Conservation (phyloP, 2,797 vertebrate genomes). For the Bovichtus variegatus region DNA sequence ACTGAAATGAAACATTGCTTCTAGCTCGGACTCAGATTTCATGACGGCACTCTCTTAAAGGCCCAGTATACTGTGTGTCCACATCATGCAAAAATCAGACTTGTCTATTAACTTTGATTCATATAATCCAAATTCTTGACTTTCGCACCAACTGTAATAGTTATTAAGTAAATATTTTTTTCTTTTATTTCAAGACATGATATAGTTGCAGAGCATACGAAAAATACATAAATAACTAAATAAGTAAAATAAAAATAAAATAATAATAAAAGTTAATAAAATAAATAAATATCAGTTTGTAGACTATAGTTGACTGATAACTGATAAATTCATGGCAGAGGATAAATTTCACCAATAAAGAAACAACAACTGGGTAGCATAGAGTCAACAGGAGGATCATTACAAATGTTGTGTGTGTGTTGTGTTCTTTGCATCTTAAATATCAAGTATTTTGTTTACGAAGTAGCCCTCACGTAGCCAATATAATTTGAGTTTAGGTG, state of each 20-base stretch:
- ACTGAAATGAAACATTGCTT: constrained; percentile 50
- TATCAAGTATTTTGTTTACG: not conserved
- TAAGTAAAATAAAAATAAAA: too few species aligned
- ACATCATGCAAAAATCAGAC: constrained; percentile 6
- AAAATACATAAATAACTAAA: too few species aligned
- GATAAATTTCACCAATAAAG: too few species aligned
- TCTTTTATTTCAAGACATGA: too few species aligned
- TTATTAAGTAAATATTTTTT: too few species aligned
- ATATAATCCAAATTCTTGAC: not conserved
- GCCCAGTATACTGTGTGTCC: constrained; percentile 38
- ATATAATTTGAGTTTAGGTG: constrained; percentile 1
- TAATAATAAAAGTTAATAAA: too few species aligned
- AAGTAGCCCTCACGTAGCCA: not conserved
- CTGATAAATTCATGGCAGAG: too few species aligned
- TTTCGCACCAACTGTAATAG: not conserved
- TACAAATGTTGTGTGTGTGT: not conserved
- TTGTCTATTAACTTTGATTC: not conserved
- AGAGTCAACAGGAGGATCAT: too few species aligned
- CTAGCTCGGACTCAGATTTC: constrained; percentile 79
- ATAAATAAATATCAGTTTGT: too few species aligned
- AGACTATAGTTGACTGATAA: too few species aligned
- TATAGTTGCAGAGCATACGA: too few species aligned
- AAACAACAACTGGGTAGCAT: too few species aligned
- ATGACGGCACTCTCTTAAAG: constrained; percentile 75
- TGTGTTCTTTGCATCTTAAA: not conserved